Evolutionary conservation across 2,888 invertebrate species (phyloP).

Genomic region (Cartodere bifasciata): DNA sequence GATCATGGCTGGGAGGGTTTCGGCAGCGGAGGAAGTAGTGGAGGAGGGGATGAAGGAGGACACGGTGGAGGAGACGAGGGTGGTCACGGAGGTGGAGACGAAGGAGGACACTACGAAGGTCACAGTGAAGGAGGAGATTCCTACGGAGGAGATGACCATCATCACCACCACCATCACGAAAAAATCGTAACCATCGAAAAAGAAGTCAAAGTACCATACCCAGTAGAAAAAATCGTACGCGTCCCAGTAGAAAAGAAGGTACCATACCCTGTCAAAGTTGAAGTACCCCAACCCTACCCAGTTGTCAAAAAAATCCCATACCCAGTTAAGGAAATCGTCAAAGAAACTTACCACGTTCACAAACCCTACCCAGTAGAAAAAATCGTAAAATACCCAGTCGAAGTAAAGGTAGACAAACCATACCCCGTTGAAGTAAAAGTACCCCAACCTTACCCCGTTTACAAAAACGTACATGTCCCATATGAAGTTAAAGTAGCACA

Average conservation of each 20-base stretch:
- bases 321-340: slow-evolving; percentile 51
- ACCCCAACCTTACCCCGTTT: slow-evolving; percentile 60
- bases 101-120: slow-evolving; percentile 34
- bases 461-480: slow-evolving; percentile 50
- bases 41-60: not conserved
- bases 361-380: slow-evolving; percentile 62
- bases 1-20: slow-evolving; percentile 4
- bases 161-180: slow-evolving; percentile 7
- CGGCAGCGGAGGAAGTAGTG: slow-evolving; percentile 5
- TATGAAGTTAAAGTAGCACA: slow-evolving; percentile 54
- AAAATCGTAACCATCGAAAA: slow-evolving; percentile 43
- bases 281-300: slow-evolving; percentile 44
- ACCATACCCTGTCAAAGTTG: slow-evolving; percentile 29
- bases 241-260: slow-evolving; percentile 39
- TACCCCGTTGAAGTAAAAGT: slow-evolving; percentile 63
- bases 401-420: slow-evolving; percentile 59
- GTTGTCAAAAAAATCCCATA: slow-evolving; percentile 53
- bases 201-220: slow-evolving; percentile 50
- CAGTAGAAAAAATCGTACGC: slow-evolving; percentile 53
- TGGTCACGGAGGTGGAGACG: slow-evolving; percentile 11
- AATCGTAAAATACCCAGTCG: slow-evolving; percentile 51
- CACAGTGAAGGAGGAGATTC: slow-evolving; percentile 21
- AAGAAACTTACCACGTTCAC: slow-evolving; percentile 32
- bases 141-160: slow-evolving; percentile 7
- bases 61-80: slow-evolving; percentile 7